Base-by-base conservation (phyloP, 2,113 vertebrate genomes). In the Alethe diademata region DNA sequence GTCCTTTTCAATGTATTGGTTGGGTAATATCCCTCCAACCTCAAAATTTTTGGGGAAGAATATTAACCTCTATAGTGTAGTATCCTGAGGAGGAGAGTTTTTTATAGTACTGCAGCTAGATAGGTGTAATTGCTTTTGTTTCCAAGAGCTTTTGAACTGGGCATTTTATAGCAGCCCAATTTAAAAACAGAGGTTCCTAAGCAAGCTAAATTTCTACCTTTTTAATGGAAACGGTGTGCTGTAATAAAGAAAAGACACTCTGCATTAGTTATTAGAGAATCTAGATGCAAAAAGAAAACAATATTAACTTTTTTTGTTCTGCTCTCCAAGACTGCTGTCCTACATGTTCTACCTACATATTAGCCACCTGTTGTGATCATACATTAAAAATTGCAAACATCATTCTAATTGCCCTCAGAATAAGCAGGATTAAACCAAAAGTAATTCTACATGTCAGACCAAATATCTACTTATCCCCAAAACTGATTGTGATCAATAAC, bases 401-500 rank as follows among this genome's bases (percentile, higher is more conserved):
- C 0, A 1, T 51, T 51, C 1, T 15, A 19, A 11, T 19, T 47
- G 1, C 3, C 45, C 3, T 62, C 29, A 56, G 15, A 36, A 54
- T 72, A 35, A 19, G 15, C 6, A 33, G 4, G 62, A 61, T 61
- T 69, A 51, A 70, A 65, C 6, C 8, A 33, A 28, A 90, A 72
- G 5, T 29, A 28, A 6, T 24, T 81, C 5, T 31, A 42, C 2
- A 8, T 38, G 15, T 74, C 66, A 82, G 38, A 35, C 3, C 8
- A 60, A 70, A 33, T 47, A 56, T 11, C 13, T 56, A 25, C 4
- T 19, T 66, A 22, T 8, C 2, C 17, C 28, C 7, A 40, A 29
- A 82, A 45, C 12, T 53, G 20, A 43, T 40, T 5, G 7, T 17
- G 43, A 20, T 6, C 0, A 4, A 6, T 15, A 50, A 75, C 6